A percentile compares a stretch with the other conserved stretches of the same genome.
Evolutionary conservation across 2,113 vertebrate species (phyloP).

Genomic region (Galeopterus variegatus): DNA sequence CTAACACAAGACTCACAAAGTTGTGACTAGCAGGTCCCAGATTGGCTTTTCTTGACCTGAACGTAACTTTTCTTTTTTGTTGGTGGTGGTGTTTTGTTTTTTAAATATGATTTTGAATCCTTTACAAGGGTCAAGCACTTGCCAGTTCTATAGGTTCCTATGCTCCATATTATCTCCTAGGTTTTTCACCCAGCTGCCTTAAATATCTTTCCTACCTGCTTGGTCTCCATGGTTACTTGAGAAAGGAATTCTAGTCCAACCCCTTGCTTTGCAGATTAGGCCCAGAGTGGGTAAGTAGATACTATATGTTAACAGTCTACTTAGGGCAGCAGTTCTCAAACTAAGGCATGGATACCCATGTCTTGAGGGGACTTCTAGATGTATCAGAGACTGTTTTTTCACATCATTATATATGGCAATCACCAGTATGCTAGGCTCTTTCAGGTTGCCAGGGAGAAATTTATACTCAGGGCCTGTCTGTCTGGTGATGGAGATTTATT

Average conservation of each 20-base stretch:
- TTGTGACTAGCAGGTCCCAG: neutral
- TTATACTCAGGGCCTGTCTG: neutral
- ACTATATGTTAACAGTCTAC: neutral
- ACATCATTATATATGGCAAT: neutral
- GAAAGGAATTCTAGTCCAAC: neutral
- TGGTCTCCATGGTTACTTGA: neutral
- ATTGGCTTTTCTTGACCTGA: neutral
- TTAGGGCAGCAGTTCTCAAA: neutral
- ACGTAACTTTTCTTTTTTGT: neutral
- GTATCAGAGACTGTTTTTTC: neutral
- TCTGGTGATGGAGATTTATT: constrained; percentile 12
- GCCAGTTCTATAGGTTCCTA: neutral
- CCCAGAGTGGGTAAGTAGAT: neutral
- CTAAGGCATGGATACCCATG: neutral
- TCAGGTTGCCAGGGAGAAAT: constrained; percentile 12
- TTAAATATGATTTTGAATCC: neutral
- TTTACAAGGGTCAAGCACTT: neutral
- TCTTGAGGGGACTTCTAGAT: neutral
- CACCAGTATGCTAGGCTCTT: neutral
- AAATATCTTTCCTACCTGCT: neutral
- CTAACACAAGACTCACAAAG: neutral
- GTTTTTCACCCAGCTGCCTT: neutral
- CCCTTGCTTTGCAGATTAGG: neutral
- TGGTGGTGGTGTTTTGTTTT: neutral
- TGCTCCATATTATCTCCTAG: neutral